Base-by-base conservation (phyloP, 2,888 invertebrate genomes). In the Scaptomyza polygonia region DNA sequence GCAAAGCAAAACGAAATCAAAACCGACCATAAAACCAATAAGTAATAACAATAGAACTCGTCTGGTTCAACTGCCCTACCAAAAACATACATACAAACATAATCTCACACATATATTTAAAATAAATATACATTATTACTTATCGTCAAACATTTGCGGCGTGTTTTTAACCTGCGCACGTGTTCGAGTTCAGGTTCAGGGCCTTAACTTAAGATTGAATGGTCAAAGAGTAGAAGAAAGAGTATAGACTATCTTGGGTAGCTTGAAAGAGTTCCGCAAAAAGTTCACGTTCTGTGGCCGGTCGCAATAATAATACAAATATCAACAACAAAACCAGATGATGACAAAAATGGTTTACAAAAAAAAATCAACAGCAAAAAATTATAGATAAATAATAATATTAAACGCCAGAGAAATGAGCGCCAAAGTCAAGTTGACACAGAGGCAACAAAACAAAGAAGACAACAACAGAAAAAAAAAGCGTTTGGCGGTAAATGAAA, bases 211-310 rank as follows among this genome's bases (percentile, higher is more conserved):
- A n/a, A 6, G 39, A 16, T 56, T 34, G 25, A 29, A 39, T 16
- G 39, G 5, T 1, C 16, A 12, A 21, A 8, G 18, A 30, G 51
- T 8, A 32, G 11, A 12, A 39, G 14, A 39, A 25, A 39, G 14
- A 39, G 43, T 1, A 36, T 14, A 36, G 43, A 47, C 14, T 72
- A 76, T 44, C 77, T 62, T 34, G 32, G 40, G 56, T 1, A 21
- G 42, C 21, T 43, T n/a, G 11, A 52, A 40, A 61, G 72, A 66
- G 54, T 55, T 69, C 75, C 76, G 79, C 76, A 61, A 61, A 78
- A 76, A 70, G 54, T 76, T 74, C 79, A 78, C 79, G 76, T 76
- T 78, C 74, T 49, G 62, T 27, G 63, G 32, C 14, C 47, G 57
- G 25, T 30, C 43, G 14, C 9, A 21, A 27, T 39, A 21, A 27